These are phyloP conservation scores for Myotis brandtii DNA, from an alignment of 2,113 vertebrate genomes.

Conservation along the genomic window DNA sequence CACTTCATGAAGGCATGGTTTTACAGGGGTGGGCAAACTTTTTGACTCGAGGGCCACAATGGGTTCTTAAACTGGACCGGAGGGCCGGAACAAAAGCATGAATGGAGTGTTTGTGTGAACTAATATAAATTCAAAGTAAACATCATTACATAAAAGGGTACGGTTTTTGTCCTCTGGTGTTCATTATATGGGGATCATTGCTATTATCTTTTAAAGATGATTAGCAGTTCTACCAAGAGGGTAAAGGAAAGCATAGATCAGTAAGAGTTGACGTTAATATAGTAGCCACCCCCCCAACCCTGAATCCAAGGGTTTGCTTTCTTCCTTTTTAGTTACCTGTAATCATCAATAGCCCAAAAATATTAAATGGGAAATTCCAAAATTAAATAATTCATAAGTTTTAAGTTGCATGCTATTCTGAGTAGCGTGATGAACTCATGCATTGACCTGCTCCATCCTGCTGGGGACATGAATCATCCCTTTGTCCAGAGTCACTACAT, in stretches of 20 bases:
- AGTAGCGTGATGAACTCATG: not conserved
- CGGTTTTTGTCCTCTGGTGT: slow-evolving; percentile 52
- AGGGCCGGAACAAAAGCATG: no score
- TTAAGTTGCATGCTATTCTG: not conserved
- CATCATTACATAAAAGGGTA: no score
- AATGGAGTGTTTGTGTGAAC: no score
- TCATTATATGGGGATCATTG: slow-evolving; percentile 54
- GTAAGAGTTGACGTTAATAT: slow-evolving; percentile 45
- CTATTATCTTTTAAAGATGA: slow-evolving; percentile 61
- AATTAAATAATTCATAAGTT: not conserved
- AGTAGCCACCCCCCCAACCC: no score
- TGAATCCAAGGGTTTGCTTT: not conserved
- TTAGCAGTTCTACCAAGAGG: slow-evolving; percentile 68
- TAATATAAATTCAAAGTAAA: no score
- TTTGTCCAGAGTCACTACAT: not conserved
- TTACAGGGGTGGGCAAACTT: no score
- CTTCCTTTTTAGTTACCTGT: not conserved
- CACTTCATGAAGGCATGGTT: not conserved
- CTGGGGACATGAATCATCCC: not conserved
- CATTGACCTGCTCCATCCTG: not conserved
- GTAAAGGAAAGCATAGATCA: slow-evolving; percentile 69
- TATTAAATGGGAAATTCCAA: not conserved
- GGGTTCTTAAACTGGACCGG: no score
- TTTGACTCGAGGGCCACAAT: no score
- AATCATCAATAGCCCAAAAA: not conserved